Base-by-base conservation (phyloP, 2,797 vertebrate genomes). In the Benthosema pterotum region DNA sequence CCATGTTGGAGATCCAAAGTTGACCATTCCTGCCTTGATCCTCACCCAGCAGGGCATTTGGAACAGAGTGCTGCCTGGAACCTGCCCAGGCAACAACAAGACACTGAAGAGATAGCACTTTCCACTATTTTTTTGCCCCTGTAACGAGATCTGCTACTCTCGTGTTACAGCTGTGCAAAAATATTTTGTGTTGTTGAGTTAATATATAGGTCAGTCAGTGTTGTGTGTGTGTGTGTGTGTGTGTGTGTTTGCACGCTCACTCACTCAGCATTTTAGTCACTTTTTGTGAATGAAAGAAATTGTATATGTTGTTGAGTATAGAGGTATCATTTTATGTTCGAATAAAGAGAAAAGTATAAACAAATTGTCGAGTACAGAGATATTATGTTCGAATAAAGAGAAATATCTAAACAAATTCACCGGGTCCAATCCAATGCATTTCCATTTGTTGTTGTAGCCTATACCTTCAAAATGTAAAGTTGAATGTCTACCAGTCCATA, bases 111-210 rank as follows among this genome's bases (percentile, higher is more conserved):
- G 74, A 54, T 42, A 6, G 63, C 60, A 55, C 69, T 69, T 50
- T 64, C 62, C 49, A 25, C 22, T 25, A 25, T 48, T 46, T 17
- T 18, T 66, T 47, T 70, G 63, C 60, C 45, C 67, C 75, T 73
- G 77, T 61, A 84, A 82, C 71, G 38, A 58, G 79, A 86, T 51
- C 67, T 67, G 18, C 16, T 25, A 1, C 47, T 76, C 65, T 87
- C 63, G 17, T 62, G 67, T 89, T 89, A 84, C 83, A 75, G 65
- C 65, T 72, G 66, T 83, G 76, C 72, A 77, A 79, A 60, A 80
- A 74, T 79, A 84, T 67, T 83, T 77, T 72, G 63, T 88, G 63
- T 84, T 88, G 63, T 84, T 87, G 46, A 71, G 68, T 57, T 78
- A 32, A 70, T 82, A 54, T 84, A 54, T 84, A 83, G 73, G 83